A percentile compares a stretch with the other conserved stretches of the same genome.
These are phyloP conservation scores for Margarornis squamiger DNA, from an alignment of 2,797 vertebrate genomes.

Conservation along the genomic window DNA sequence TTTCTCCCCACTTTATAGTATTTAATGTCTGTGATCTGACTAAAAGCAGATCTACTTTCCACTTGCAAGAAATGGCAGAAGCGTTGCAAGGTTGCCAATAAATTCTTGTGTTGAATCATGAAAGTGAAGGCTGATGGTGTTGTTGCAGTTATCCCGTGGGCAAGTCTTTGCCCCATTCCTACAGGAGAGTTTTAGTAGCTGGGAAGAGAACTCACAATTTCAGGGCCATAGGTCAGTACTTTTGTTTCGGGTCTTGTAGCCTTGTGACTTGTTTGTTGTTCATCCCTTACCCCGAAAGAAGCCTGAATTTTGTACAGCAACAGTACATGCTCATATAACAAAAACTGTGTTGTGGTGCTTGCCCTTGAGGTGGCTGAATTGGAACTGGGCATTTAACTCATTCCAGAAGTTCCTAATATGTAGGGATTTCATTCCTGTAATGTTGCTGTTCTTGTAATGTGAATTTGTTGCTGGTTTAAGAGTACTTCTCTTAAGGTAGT, in stretches of 20 bases:
- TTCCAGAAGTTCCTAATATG: background rate
- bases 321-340: background rate
- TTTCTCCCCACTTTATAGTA: background rate
- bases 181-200: background rate
- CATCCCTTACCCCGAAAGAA: background rate
- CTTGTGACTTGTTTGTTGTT: background rate
- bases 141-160: background rate
- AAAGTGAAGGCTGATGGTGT: background rate
- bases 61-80: background rate
- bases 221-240: background rate
- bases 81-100: background rate
- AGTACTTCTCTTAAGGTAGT: background rate
- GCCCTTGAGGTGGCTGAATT: background rate
- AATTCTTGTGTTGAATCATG: background rate
- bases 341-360: background rate
- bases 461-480: background rate
- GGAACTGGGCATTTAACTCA: background rate
- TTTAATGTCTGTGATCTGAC: background rate
- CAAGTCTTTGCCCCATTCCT: background rate
- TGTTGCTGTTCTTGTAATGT: background rate
- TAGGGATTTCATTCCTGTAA: background rate
- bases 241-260: background rate
- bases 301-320: background rate
- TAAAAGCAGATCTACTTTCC: conserved; percentile 8
- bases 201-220: background rate